Percentiles rank a stretch among this genome's conserved stretches.
Conservation (phyloP, 2,888 invertebrate genomes). For the Brachynemurus nebulosus region DNA sequence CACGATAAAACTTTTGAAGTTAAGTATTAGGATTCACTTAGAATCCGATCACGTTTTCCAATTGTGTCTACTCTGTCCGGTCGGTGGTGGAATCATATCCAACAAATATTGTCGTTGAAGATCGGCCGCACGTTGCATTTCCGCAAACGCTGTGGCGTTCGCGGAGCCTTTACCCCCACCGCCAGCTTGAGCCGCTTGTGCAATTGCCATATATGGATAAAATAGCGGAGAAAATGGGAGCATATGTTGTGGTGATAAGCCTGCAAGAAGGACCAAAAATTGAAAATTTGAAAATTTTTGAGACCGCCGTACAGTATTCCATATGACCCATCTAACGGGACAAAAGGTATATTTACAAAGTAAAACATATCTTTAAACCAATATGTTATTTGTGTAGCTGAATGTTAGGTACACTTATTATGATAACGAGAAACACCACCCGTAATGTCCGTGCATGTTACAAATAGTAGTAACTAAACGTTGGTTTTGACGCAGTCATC, state of each 20-base stretch:
- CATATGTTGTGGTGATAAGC: slow-evolving; percentile 65
- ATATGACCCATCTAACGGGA: too few species aligned
- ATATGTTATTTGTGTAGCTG: too few species aligned
- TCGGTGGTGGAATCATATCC: slow-evolving; percentile 78
- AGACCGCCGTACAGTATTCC: too few species aligned
- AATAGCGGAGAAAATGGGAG: slow-evolving; percentile 77
- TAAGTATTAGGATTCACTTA: neutral
- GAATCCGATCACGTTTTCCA: slow-evolving; percentile 44
- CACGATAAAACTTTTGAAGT: neutral
- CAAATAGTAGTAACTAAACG: too few species aligned
- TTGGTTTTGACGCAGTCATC: too few species aligned
- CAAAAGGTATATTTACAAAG: too few species aligned
- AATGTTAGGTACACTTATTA: too few species aligned
- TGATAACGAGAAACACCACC: too few species aligned
- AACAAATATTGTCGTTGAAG: slow-evolving; percentile 89
- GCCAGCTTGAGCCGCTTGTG: slow-evolving; percentile 44
- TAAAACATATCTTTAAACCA: too few species aligned
- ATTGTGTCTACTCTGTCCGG: slow-evolving; percentile 38
- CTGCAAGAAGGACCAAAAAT: slow-evolving; percentile 38
- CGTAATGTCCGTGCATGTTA: too few species aligned
- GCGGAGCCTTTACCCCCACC: slow-evolving; percentile 32
- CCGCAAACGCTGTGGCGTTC: slow-evolving; percentile 44
- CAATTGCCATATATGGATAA: slow-evolving; percentile 79
- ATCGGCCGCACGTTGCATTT: slow-evolving; percentile 75
- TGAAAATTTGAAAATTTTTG: too few species aligned